These are phyloP conservation scores for Aldabrachelys gigantea DNA, from an alignment of 2,113 vertebrate genomes.

Conservation along the genomic window DNA sequence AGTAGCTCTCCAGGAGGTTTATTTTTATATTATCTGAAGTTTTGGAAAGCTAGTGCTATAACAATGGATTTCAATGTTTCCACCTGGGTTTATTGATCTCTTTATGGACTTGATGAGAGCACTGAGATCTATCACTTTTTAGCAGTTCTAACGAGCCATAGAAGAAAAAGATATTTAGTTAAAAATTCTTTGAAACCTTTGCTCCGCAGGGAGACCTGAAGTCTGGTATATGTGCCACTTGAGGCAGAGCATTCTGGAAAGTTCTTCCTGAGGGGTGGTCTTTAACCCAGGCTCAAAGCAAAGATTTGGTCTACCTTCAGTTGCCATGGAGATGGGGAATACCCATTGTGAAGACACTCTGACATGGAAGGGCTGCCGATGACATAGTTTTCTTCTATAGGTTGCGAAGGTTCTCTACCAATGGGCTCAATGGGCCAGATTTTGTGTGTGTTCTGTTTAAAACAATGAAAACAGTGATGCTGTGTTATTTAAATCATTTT, in stretches of 20 bases:
- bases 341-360: background rate
- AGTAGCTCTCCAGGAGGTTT: background rate
- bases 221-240: rapidly evolving
- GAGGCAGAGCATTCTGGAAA: rapidly evolving
- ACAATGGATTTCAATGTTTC: background rate
- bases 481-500: slow-evolving; percentile 68
- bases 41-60: background rate
- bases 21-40: slow-evolving; percentile 19
- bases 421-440: background rate
- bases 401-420: background rate
- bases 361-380: background rate
- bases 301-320: background rate
- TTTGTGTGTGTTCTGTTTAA: slow-evolving; percentile 10
- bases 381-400: background rate
- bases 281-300: background rate
- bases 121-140: too few species aligned
- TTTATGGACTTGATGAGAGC: background rate
- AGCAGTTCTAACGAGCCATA: background rate
- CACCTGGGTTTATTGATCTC: background rate
- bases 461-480: background rate
- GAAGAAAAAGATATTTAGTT: background rate
- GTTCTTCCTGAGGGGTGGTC: background rate
- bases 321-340: background rate
- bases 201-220: background rate
- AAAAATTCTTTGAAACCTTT: slow-evolving; percentile 10